Conservation (phyloP, 2,888 invertebrate genomes). For the Dynastes tityus region DNA sequence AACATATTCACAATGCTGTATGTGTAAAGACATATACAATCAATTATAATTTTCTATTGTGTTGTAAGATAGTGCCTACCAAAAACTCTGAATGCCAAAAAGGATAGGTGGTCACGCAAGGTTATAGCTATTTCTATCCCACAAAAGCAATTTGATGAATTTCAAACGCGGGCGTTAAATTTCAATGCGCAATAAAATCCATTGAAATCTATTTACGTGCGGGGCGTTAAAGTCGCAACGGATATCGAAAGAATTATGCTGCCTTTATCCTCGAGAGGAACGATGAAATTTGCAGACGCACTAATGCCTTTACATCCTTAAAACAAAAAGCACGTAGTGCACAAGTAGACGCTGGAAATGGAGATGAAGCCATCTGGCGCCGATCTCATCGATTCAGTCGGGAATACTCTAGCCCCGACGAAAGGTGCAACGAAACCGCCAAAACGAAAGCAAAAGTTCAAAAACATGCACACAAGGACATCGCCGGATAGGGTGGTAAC, state of each 20-base stretch:
- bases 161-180: too few relatives aligned
- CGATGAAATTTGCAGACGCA: conserved; percentile 8
- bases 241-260: not conserved
- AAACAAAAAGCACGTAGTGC: conserved; percentile 4
- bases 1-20: too few relatives aligned
- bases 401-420: not conserved
- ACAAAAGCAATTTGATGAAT: too few relatives aligned
- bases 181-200: too few relatives aligned
- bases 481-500: not conserved
- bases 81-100: too few relatives aligned
- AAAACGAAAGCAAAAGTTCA: conserved; percentile 19
- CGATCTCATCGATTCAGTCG: conserved; percentile 18
- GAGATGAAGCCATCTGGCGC: conserved; percentile 16
- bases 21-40: too few relatives aligned
- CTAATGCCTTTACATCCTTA: conserved; percentile 1
- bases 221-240: too few relatives aligned
- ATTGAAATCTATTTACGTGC: too few relatives aligned
- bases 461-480: not conserved
- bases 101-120: too few relatives aligned
- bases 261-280: not conserved
- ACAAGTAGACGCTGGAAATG: not conserved
- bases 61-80: too few relatives aligned
- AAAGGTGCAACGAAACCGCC: conserved; percentile 23
- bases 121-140: too few relatives aligned
- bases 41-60: too few relatives aligned